A percentile compares a stretch with the other conserved stretches of the same genome.
Conservation (phyloP, 2,797 vertebrate species). For the Microchirus variegatus region DNA sequence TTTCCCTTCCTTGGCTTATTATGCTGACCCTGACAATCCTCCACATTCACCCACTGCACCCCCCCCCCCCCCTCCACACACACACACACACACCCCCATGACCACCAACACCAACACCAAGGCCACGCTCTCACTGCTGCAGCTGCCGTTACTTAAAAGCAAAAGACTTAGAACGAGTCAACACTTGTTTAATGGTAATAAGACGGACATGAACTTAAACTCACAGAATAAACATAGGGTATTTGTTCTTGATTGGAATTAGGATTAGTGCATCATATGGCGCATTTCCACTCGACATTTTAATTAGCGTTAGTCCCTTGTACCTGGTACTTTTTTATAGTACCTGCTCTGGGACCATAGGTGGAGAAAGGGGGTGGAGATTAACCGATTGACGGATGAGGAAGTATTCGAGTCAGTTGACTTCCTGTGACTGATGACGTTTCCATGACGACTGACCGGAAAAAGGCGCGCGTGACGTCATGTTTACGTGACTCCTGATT, state of each 20-base stretch:
- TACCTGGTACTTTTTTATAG: too few relatives aligned
- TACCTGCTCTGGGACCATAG: neutral
- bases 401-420: neutral
- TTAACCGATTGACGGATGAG: neutral
- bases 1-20: constrained; percentile 35
- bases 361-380: neutral
- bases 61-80: too few relatives aligned
- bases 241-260: neutral
- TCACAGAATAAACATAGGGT: neutral
- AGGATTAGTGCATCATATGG: neutral
- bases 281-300: neutral
- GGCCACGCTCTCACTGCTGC: constrained; percentile 47
- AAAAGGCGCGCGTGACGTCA: too few relatives aligned
- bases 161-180: constrained; percentile 15
- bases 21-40: constrained; percentile 68
- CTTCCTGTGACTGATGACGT: neutral
- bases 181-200: constrained; percentile 1
- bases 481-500: too few relatives aligned
- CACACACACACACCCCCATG: too few relatives aligned
- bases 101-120: constrained; percentile 5
- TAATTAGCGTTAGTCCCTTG: too few relatives aligned
- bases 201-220: neutral
- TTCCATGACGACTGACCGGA: too few relatives aligned
- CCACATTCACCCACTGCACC: constrained; percentile 41
- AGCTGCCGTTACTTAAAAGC: constrained; percentile 65